Percentiles rank a stretch among this genome's conserved stretches.
Evolutionary conservation across 2,797 vertebrate genomes (phyloP).

Genomic region (Gallinago nigripennis): DNA sequence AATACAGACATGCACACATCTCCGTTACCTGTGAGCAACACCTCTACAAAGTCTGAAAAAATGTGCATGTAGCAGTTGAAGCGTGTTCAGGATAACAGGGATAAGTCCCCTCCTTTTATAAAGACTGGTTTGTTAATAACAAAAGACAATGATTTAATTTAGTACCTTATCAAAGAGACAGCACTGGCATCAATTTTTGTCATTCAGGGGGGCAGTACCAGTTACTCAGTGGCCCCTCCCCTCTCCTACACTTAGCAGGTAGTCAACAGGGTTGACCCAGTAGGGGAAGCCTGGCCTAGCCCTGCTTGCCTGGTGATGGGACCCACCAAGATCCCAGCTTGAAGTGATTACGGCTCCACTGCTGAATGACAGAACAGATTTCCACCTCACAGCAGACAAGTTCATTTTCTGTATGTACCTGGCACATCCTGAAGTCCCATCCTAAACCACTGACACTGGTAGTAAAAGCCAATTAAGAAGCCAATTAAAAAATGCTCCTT

Average conservation of each 20-base stretch:
- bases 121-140: background rate
- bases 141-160: background rate
- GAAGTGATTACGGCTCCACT: background rate
- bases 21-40: background rate
- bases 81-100: background rate
- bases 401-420: background rate
- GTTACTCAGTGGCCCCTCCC: background rate
- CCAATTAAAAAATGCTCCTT: background rate
- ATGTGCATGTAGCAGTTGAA: background rate
- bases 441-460: background rate
- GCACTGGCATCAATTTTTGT: background rate
- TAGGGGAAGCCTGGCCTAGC: background rate
- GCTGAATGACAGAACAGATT: background rate
- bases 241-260: accelerated
- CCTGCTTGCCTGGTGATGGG: accelerated
- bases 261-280: accelerated
- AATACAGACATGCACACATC: background rate
- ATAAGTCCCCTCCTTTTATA: background rate
- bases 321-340: background rate
- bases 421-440: background rate
- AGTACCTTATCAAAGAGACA: background rate
- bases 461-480: background rate
- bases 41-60: background rate
- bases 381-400: background rate
- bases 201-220: background rate